Percentiles rank a stretch among this genome's conserved stretches.
Evolutionary conservation across 92 coral and sea anemone genomes (phyloP).

Genomic region (Epizoanthus fatuus): DNA sequence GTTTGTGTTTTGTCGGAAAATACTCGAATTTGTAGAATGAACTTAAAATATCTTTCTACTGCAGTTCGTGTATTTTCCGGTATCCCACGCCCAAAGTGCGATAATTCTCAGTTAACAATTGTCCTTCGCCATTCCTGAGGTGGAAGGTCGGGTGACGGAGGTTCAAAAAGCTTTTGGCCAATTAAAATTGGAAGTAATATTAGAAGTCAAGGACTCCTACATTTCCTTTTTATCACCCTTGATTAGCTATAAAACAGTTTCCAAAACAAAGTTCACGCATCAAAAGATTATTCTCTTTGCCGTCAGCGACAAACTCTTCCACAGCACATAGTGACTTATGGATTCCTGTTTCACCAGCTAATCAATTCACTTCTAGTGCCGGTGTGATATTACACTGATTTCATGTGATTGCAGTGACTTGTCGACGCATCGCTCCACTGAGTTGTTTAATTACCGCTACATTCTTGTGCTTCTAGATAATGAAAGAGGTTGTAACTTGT

Average conservation of each 20-base stretch:
- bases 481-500: background rate
- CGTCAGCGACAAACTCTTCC: background rate
- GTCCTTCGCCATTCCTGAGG: no score
- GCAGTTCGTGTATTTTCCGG: no score
- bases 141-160: no score
- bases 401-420: conserved; percentile 6
- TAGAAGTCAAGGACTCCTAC: background rate
- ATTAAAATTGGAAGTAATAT: no score
- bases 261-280: conserved; percentile 7
- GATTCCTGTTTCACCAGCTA: conserved; percentile 12
- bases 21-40: no score
- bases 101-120: no score
- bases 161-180: no score
- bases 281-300: background rate
- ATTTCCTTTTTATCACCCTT: background rate
- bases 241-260: conserved; percentile 6
- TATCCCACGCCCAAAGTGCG: no score
- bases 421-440: conserved; percentile 25
- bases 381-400: background rate
- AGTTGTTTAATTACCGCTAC: conserved; percentile 35
- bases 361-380: background rate
- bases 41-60: no score
- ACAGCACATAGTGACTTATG: background rate
- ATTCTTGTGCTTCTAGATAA: conserved; percentile 33
- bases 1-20: no score